Evolutionary conservation across 2,797 vertebrate species (phyloP).

Genomic region (Halcyon leucocephala): DNA sequence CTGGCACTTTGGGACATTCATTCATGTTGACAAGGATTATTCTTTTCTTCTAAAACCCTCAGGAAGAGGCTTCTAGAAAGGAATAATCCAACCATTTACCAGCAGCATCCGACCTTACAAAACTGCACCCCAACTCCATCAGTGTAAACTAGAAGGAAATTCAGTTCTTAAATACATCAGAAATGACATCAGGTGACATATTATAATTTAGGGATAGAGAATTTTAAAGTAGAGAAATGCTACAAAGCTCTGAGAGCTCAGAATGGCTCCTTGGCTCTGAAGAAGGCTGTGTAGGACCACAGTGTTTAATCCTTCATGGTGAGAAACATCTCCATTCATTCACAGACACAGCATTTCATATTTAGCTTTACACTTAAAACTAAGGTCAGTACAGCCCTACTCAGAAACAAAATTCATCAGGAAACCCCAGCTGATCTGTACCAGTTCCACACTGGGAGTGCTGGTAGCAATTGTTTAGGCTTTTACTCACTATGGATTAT

Average conservation of each 20-base stretch:
- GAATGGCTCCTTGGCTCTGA: not conserved
- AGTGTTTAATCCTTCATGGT: not conserved
- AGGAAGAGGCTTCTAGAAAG: not conserved
- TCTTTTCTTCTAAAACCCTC: not conserved
- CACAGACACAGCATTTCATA: not conserved
- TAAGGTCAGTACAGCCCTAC: not conserved
- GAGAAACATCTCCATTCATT: not conserved
- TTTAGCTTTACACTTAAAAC: fast-evolving
- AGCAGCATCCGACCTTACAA: not conserved
- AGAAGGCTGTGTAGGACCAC: not conserved
- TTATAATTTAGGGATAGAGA: not conserved
- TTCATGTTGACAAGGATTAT: not conserved
- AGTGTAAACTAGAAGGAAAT: not conserved
- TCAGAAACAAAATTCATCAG: not conserved
- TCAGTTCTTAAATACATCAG: not conserved
- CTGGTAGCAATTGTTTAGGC: not conserved
- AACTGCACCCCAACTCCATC: not conserved
- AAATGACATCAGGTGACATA: not conserved
- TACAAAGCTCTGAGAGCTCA: not conserved
- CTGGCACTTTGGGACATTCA: not conserved
- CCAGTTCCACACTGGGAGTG: too few relatives aligned
- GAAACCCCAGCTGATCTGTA: not conserved
- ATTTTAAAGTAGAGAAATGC: not conserved
- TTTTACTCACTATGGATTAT: not conserved
- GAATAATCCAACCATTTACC: not conserved